Evolutionary conservation across 2,888 invertebrate species (phyloP).

Genomic region (Andrena chrysosceles): DNA sequence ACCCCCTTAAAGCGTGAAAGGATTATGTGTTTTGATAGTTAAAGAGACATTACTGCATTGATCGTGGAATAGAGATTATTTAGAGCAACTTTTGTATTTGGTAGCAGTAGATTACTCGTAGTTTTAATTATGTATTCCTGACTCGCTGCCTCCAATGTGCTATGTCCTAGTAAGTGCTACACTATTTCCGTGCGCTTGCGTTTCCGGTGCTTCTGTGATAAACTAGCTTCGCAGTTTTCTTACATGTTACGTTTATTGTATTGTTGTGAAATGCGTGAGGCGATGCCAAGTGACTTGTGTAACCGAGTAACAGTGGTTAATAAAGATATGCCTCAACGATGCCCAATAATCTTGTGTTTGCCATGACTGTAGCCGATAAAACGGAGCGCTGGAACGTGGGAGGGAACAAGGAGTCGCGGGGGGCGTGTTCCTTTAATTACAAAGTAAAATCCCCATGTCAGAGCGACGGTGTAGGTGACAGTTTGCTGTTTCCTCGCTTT

Average conservation of each 20-base stretch:
- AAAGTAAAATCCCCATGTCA: not conserved
- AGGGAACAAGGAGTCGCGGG: not conserved
- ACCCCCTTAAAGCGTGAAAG: too few relatives aligned
- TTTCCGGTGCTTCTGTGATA: not conserved
- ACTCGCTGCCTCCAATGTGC: not conserved
- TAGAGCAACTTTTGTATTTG: not conserved
- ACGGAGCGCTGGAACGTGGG: not conserved
- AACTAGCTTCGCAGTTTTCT: not conserved
- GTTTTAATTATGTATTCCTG: not conserved
- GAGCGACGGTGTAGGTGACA: not conserved
- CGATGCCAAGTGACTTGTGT: constrained; percentile 2
- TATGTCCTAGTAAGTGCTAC: not conserved
- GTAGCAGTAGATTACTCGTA: not conserved
- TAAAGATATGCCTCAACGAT: constrained; percentile 20
- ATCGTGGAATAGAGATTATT: not conserved
- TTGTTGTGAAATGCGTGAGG: not conserved
- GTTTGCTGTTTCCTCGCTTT: not conserved
- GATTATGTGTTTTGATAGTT: too few relatives aligned
- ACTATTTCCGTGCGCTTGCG: not conserved
- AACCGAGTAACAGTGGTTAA: not conserved
- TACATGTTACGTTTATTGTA: not conserved
- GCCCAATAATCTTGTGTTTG: constrained; percentile 5
- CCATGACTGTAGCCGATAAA: not conserved
- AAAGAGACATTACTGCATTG: not conserved
- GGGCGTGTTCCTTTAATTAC: not conserved